phyloP scores from a whole-genome alignment of 2,888 invertebrate genomes.

The Brachyopa scutellaris region DNA sequence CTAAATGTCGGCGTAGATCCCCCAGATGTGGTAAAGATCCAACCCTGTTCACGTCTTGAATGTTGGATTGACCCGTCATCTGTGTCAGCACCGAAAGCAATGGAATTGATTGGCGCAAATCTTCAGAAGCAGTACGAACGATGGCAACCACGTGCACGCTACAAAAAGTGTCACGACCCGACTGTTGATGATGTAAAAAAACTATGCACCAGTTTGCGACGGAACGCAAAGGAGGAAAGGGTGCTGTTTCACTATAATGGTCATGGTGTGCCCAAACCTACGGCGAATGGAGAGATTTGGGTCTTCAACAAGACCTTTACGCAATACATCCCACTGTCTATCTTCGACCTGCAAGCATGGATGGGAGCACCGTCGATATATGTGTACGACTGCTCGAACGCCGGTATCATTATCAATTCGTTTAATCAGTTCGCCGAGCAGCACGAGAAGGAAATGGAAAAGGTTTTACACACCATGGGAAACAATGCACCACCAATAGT shows the following conservation, averaged over 20 bases:
- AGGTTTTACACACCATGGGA: constrained; percentile 77
- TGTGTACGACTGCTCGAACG: constrained; percentile 99
- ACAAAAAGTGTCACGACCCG: constrained; percentile 98
- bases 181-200: constrained; percentile 99
- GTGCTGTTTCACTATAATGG: constrained; percentile 99
- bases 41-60: constrained; percentile 96
- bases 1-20: constrained; percentile 99
- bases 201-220: constrained; percentile 94
- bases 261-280: constrained; percentile 99
- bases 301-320: constrained; percentile 99
- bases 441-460: constrained; percentile 91
- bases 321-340: constrained; percentile 99
- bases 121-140: constrained; percentile 98
- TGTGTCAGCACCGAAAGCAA: constrained; percentile 93
- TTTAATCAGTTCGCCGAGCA: constrained; percentile 95
- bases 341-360: constrained; percentile 99
- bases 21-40: constrained; percentile 98
- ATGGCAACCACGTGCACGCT: constrained; percentile 98
- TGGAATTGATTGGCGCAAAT: constrained; percentile 94
- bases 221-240: constrained; percentile 99
- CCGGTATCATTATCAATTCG: constrained; percentile 96
- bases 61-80: constrained; percentile 98
- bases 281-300: constrained; percentile 99
- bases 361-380: constrained; percentile 99
- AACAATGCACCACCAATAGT: constrained; percentile 77